Evolutionary conservation across 2,888 invertebrate genomes (phyloP).

Genomic region (Pyrrhosoma nymphula): DNA sequence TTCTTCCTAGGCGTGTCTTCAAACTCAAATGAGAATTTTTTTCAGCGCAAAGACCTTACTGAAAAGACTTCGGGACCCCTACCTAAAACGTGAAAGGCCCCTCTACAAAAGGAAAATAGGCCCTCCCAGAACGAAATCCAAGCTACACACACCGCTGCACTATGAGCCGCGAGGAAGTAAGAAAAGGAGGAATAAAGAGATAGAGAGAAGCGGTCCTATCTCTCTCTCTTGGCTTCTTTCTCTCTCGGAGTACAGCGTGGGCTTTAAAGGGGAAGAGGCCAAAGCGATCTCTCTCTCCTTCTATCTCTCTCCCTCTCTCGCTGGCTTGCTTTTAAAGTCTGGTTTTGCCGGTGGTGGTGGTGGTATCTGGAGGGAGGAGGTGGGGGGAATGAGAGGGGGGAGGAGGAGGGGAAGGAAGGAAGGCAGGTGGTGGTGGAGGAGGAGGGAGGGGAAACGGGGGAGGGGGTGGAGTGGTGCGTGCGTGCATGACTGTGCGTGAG

Average conservation of each 20-base stretch:
- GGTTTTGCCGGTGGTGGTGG: conserved; percentile 53
- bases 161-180: conserved; percentile 24
- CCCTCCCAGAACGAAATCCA: conserved; percentile 29
- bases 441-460: not conserved
- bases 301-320: not conserved
- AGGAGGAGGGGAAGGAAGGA: not conserved
- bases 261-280: conserved; percentile 29
- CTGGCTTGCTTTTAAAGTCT: conserved; percentile 28
- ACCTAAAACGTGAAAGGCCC: not conserved
- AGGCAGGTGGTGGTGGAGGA: not conserved
- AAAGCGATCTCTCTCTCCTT: not conserved
- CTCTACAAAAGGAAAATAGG: not conserved
- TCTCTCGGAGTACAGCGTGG: not conserved
- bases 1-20: not conserved
- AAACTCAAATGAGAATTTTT: not conserved
- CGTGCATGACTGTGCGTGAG: conserved; percentile 26
- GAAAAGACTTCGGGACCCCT: not conserved
- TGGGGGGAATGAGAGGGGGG: not conserved
- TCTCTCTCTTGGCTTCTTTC: not conserved
- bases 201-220: not conserved
- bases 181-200: not conserved
- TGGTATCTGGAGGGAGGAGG: not conserved
- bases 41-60: not conserved
- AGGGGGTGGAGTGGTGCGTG: conserved; percentile 11
- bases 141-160: not conserved